phyloP scores from a whole-genome alignment of 64 coral and sea anemone genomes.

The Pocillopora damicornis region DNA sequence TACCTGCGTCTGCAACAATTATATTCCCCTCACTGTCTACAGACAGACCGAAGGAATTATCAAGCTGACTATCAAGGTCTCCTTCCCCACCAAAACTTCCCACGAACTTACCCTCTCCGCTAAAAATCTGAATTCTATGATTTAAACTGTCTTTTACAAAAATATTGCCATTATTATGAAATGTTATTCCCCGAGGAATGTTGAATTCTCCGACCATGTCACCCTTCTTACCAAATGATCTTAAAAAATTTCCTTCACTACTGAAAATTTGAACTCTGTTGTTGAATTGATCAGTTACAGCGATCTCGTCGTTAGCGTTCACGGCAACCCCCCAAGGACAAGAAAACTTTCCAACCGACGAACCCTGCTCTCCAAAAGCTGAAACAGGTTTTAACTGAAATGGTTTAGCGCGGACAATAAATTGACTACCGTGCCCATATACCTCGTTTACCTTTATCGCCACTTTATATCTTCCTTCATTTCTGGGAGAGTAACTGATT shows the following conservation, averaged over 20 bases:
- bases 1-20: slow-evolving; percentile 44
- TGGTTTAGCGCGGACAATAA: not conserved
- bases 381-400: not conserved
- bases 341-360: not conserved
- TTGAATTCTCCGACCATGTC: not conserved
- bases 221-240: not conserved
- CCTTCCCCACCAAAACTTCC: not conserved
- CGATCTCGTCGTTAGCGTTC: not conserved
- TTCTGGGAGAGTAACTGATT: slow-evolving; percentile 27
- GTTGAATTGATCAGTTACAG: slow-evolving; percentile 1
- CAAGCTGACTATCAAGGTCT: slow-evolving; percentile 7
- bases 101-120: not conserved
- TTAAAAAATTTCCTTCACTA: slow-evolving; percentile 1
- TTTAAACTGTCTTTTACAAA: not conserved
- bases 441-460: slow-evolving; percentile 28
- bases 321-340: not conserved
- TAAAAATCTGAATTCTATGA: not conserved
- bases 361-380: not conserved
- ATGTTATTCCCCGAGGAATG: not conserved
- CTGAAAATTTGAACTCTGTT: slow-evolving; percentile 9
- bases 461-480: not conserved
- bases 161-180: not conserved
- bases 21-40: slow-evolving; percentile 47
- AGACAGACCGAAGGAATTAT: slow-evolving; percentile 14
- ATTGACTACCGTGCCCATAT: slow-evolving; percentile 13